Percentiles rank a stretch among this genome's conserved stretches.
phyloP scores from a whole-genome alignment of 1,140 invertebrate genomes.

The Eupristina koningsbergeri region DNA sequence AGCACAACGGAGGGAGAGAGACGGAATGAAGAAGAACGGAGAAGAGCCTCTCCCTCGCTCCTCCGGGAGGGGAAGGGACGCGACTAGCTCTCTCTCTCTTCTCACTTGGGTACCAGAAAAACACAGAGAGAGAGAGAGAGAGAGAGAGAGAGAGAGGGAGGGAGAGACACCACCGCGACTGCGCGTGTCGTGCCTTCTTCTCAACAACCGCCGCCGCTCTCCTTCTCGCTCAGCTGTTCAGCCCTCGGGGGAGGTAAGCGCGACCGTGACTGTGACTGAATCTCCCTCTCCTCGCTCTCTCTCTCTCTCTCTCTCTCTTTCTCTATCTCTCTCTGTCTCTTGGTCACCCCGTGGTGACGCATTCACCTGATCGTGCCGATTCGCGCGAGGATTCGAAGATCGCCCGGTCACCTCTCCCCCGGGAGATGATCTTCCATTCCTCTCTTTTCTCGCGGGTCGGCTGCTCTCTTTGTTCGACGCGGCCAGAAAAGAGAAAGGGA shows the following conservation, averaged over 20 bases:
- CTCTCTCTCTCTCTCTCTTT: not conserved
- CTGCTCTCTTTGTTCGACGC: not conserved
- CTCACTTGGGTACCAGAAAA: no score
- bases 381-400: no score
- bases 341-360: slow-evolving; percentile 12
- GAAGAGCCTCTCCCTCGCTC: not conserved
- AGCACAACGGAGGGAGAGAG: not conserved
- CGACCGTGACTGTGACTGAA: slow-evolving; percentile 25
- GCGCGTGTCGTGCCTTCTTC: not conserved
- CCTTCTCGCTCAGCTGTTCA: slow-evolving; percentile 28
- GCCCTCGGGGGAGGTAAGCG: not conserved
- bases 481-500: not conserved
- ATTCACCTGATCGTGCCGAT: not conserved
- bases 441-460: not conserved
- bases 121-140: no score
- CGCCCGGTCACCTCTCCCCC: no score
- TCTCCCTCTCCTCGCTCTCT: not conserved
- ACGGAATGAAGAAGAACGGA: not conserved
- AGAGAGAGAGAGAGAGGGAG: no score
- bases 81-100: not conserved
- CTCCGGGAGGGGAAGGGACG: slow-evolving; percentile 7
- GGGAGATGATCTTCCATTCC: no score
- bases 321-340: not conserved
- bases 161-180: not conserved
- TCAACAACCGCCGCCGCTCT: no score